Conservation (phyloP, 2,113 vertebrate genomes). For the Alaudala cheleensis region DNA sequence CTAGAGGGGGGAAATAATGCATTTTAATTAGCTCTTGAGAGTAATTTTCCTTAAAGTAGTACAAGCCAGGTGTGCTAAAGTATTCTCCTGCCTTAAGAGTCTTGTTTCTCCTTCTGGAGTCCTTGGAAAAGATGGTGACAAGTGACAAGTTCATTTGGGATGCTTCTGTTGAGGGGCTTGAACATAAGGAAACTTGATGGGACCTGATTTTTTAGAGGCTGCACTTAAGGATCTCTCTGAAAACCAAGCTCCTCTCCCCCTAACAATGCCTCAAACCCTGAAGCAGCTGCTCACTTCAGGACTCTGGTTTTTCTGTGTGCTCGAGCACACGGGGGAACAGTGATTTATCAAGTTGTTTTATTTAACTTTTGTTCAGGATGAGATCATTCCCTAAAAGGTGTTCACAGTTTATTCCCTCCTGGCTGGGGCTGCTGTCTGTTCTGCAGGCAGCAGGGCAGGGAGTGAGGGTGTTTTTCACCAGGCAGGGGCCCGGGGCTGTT, state of each 20-base stretch:
- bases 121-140: constrained; percentile 52
- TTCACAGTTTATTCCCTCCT: neutral
- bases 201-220: constrained; percentile 5
- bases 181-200: neutral
- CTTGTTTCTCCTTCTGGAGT: constrained; percentile 29
- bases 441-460: neutral
- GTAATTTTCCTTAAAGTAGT: constrained; percentile 54
- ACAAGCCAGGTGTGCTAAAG: constrained; percentile 58
- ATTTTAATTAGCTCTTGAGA: constrained; percentile 58
- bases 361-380: constrained; percentile 37
- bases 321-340: neutral
- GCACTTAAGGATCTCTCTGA: neutral
- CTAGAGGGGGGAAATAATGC: constrained; percentile 37
- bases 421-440: neutral
- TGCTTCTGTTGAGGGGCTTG: neutral
- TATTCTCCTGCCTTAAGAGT: constrained; percentile 38
- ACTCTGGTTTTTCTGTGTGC: neutral
- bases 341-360: constrained; percentile 37
- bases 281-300: neutral
- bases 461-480: neutral
- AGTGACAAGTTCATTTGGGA: constrained; percentile 40
- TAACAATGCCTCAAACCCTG: neutral
- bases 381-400: constrained; percentile 44
- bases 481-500: fast-evolving
- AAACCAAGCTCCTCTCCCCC: neutral